Conservation (phyloP, 2,888 invertebrate species). For the Parthenolecanium corni region DNA sequence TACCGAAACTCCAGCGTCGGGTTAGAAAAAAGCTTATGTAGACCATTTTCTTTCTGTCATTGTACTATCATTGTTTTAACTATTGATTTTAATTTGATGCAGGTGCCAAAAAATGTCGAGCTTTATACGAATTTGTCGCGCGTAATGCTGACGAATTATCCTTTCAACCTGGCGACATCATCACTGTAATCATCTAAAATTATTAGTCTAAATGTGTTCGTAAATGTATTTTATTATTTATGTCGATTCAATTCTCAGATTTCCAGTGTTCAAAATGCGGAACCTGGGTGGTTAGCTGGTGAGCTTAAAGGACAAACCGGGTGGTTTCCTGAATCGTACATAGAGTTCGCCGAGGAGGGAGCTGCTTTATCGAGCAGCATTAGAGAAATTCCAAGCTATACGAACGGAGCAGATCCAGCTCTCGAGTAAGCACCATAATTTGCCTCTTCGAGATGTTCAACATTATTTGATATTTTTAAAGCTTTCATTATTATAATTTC, state of each 20-base stretch:
- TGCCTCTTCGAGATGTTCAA: not conserved
- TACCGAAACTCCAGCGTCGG: not conserved
- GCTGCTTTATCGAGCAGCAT: not conserved
- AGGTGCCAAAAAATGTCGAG: constrained; percentile 55
- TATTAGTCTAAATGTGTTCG: not conserved
- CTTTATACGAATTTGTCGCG: constrained; percentile 86
- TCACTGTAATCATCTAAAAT: constrained; percentile 54
- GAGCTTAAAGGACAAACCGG: constrained; percentile 80
- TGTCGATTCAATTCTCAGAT: not conserved
- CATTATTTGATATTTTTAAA: not conserved
- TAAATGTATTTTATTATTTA: not conserved
- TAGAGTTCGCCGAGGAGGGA: constrained; percentile 45
- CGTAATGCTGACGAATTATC: constrained; percentile 86
- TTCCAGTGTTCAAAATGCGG: constrained; percentile 55
- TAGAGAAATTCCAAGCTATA: not conserved
- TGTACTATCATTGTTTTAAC: no score
- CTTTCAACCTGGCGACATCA: constrained; percentile 85
- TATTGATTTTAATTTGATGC: not conserved
- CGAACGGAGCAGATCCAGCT: constrained; percentile 8
- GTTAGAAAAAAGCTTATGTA: not conserved
- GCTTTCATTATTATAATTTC: constrained; percentile 30
- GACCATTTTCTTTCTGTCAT: no score
- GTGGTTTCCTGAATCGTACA: constrained; percentile 95
- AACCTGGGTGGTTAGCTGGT: constrained; percentile 96
- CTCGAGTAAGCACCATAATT: constrained; percentile 9